These are phyloP conservation scores for Mirza zaza DNA, from an alignment of 2,113 vertebrate species.

Conservation along the genomic window DNA sequence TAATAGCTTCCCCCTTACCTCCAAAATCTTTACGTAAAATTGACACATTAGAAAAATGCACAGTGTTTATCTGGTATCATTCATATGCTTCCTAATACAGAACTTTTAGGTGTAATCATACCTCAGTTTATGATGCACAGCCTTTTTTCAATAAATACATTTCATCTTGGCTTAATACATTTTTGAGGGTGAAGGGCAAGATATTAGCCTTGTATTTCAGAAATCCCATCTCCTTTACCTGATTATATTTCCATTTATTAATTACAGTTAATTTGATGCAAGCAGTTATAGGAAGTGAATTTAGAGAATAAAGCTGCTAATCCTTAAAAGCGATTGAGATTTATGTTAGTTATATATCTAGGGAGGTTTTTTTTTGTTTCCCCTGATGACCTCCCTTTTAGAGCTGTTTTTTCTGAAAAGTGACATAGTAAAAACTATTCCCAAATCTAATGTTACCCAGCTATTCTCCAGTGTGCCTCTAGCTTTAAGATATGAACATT, in stretches of 20 bases:
- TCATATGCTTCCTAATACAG: background rate
- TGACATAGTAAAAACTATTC: background rate
- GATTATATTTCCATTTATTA: background rate
- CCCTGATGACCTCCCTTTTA: background rate
- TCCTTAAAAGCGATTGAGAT: constrained; percentile 19
- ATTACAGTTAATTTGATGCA: background rate
- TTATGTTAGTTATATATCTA: background rate
- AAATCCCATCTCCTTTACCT: background rate
- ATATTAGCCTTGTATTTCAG: background rate
- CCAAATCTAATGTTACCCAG: background rate
- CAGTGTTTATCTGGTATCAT: background rate
- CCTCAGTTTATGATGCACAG: background rate
- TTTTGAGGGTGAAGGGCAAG: background rate
- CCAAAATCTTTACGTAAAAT: background rate
- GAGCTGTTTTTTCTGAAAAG: background rate
- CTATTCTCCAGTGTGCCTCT: background rate
- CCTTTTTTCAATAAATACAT: constrained; percentile 23
- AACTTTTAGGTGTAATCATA: background rate
- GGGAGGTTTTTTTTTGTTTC: background rate
- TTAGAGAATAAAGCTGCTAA: constrained; percentile 16
- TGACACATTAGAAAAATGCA: background rate
- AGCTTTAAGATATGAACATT: background rate
- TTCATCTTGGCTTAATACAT: background rate
- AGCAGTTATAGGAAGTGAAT: background rate
- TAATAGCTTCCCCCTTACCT: background rate